Evolutionary conservation across 2,888 invertebrate species (phyloP), one percentile per base, ranked within the genome.

Genomic region (Craniophora ligustri): DNA sequence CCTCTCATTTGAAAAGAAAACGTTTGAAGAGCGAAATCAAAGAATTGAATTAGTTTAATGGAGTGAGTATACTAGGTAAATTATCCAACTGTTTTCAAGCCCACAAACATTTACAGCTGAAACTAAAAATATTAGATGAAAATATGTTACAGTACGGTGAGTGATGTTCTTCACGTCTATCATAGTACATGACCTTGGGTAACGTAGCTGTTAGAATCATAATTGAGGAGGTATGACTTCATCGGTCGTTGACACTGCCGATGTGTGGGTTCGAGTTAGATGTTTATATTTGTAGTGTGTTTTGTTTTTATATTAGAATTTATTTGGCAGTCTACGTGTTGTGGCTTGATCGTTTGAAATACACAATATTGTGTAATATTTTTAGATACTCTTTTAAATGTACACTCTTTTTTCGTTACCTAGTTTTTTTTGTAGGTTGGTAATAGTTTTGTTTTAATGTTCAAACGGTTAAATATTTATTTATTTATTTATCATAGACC

Each of bases 101-200:
- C n/a, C n/a, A n/a, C n/a, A n/a, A n/a, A n/a, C n/a, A n/a, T n/a
- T n/a, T n/a, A n/a, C n/a, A n/a, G n/a, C n/a, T n/a, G n/a, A n/a
- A n/a, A n/a, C n/a, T n/a, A n/a, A n/a, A n/a, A n/a, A n/a, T n/a
- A n/a, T n/a, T n/a, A n/a, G n/a, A n/a, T n/a, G 8, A 8, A 21
- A 21, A 21, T 5, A 19, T 5, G 19, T 2, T 19, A 19, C n/a
- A 26, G n/a, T 26, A 2, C n/a, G n/a, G n/a, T 26, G n/a, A n/a
- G n/a, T 5, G 26, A 26, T 3, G 4, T n/a, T n/a, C 26, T 38
- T 58, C 34, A 45, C 40, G 47, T 49, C 67, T 66, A 65, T 59
- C 28, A 56, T 48, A 45, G 62, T 55, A 16, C 64, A 8, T 51
- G 61, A 65, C 65, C 69, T 65, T 65, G 35, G 35, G 32, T 35